Evolutionary conservation across 2,113 vertebrate species (phyloP), one percentile per base, ranked within the genome.

Genomic region (Alouatta palliata): DNA sequence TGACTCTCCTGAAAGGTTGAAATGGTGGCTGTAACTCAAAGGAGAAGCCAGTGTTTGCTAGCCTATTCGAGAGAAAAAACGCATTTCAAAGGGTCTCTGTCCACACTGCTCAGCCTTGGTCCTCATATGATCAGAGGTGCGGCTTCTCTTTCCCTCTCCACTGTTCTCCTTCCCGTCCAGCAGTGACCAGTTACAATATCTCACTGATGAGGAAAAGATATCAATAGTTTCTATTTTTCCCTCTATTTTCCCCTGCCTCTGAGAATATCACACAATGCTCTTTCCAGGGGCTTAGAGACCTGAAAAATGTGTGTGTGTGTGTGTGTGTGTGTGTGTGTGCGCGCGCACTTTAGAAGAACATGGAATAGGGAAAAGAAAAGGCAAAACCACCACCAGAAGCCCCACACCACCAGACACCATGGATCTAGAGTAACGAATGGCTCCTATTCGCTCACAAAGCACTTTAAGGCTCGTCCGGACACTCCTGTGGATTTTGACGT

Each of bases 371-470:
- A 96, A 97, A 97, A 98, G 80, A 94, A 96, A 98, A 98, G 97
- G 95, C 97, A 97, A 96, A 98, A 97, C 97, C 97, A 96, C 90
- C 95, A 81, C 93, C 84, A 97, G 97, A 98, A 98, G 98, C 98
- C 97, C 97, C 97, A 94, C 97, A 95, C 97, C 98, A 97, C 97
- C 98, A 98, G 98, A 98, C 98, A 49, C 66, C 87, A 89, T 47
- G 88, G 98, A 99, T 99, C 99, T 98, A 98, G 98, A 99, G 98
- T 99, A 98, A 98, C 97, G 97, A 98, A 99, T 99, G 99, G 99
- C 99, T 99, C 99, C 99, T 99, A 98, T 99, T 99, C 99, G 98
- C 98, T 99, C 99, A 98, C 98, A 99, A 99, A 99, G 99, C 99
- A 99, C 97, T 98, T 99, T 99, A 99, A 99, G 99, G 99, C 99